Evolutionary conservation across 2,797 vertebrate genomes (phyloP), one percentile per base, ranked within the genome.

Genomic region (Coilia nasus): DNA sequence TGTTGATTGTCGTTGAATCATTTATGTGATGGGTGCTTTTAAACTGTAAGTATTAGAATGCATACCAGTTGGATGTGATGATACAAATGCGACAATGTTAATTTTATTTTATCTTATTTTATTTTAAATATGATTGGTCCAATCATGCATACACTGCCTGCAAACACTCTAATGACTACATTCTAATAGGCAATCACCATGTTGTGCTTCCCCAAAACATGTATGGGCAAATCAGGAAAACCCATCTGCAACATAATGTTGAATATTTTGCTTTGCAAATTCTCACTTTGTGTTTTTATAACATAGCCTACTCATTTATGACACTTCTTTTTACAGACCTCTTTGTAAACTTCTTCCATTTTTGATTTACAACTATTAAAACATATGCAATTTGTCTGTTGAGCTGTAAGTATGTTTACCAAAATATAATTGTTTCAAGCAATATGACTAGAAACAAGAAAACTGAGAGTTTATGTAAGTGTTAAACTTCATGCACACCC

Each of bases 301-400:
- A 86, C 75, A 88, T 64, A 87, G 25, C 83, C 85, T n/a, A 75
- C 81, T 89, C 83, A 75, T 82, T 46, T 87, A 56, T 86, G 60
- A 86, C 28, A 82, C 81, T 83, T 83, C 85, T 83, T 90, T 91
- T 90, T 92, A 82, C 85, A 82, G 82, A 86, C 41, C 84, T 92
- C 85, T 87, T 90, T 85, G 82, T 90, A 88, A 84, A 81, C 31
- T 83, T 81, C 86, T 59, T 31, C 71, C 86, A 86, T 89, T 92
- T 93, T 93, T 87, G 83, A 90, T 90, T 88, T 86, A 14, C 84
- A 88, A 90, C 86, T 85, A 95, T 92, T 94, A 95, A 94, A 95
- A 88, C 86, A 85, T 85, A 86, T 83, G 84, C 87, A 89, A 81
- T 31, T 82, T 75, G 67, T 41, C 31, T 75, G 67, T 75, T 75